These are phyloP conservation scores for Myotis findleyi DNA, from an alignment of 2,797 vertebrate genomes.

Conservation along the genomic window DNA sequence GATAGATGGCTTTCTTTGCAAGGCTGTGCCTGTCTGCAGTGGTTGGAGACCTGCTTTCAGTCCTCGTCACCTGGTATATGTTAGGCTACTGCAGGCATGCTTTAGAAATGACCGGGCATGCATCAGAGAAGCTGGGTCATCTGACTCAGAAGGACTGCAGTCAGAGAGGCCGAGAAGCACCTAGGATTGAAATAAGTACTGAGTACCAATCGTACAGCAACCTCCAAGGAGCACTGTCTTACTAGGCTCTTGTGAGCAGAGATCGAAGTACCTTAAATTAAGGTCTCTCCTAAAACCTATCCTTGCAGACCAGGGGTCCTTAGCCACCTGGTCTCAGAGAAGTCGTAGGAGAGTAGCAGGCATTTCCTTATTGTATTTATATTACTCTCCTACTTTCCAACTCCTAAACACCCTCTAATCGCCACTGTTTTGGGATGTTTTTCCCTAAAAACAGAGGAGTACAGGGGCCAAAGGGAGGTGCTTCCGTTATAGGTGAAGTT, in stretches of 20 bases:
- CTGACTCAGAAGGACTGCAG: slow-evolving; percentile 19
- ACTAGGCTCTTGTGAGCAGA: slow-evolving; percentile 69
- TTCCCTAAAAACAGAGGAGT: background rate
- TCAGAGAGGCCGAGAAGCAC: slow-evolving; percentile 19
- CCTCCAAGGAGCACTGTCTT: slow-evolving; percentile 8
- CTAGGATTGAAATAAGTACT: background rate
- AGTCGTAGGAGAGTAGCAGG: background rate
- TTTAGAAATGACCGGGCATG: background rate
- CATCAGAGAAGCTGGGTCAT: background rate
- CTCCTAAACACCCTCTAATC: background rate
- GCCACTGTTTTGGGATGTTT: background rate
- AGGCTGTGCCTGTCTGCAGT: slow-evolving; percentile 11
- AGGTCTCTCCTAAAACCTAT: slow-evolving; percentile 61
- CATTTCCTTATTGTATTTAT: background rate
- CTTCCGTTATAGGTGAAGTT: background rate
- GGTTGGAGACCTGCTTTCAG: background rate
- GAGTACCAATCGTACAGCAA: background rate
- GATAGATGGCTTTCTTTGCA: background rate
- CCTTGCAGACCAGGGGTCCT: background rate
- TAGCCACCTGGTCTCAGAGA: background rate
- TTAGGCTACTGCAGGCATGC: background rate
- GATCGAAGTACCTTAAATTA: slow-evolving; percentile 76
- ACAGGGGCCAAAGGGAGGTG: background rate
- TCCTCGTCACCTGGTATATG: background rate
- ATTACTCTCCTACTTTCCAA: background rate